Conservation (phyloP, 2,113 vertebrate species). For the Sylvia atricapilla region DNA sequence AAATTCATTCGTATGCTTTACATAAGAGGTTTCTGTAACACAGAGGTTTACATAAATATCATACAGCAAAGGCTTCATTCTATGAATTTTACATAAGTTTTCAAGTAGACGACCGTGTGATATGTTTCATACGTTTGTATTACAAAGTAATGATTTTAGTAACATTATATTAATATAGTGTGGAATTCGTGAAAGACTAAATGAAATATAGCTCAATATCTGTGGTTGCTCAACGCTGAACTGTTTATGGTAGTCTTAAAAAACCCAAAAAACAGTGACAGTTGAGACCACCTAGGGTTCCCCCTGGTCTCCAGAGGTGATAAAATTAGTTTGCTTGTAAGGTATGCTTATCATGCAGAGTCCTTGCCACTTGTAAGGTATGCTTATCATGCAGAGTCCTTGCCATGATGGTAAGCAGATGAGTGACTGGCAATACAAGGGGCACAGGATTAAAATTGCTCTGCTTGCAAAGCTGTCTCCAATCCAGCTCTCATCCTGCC, state of each 20-base stretch:
- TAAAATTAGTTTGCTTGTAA: background rate
- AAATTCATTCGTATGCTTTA: background rate
- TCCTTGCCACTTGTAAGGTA: background rate
- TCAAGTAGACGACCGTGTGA: background rate
- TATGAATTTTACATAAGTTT: background rate
- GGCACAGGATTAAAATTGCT: background rate
- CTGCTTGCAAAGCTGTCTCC: background rate
- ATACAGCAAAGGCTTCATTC: background rate
- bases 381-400: background rate
- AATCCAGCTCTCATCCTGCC: background rate
- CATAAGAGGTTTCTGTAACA: background rate
- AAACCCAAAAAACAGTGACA: accelerated
- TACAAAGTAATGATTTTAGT: background rate
- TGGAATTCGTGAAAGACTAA: background rate
- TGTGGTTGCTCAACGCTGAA: background rate
- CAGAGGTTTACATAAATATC: background rate
- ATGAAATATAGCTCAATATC: background rate
- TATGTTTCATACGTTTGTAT: background rate
- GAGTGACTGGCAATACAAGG: background rate
- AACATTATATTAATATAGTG: background rate
- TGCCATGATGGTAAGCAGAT: accelerated
- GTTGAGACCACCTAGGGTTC: background rate
- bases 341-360: accelerated
- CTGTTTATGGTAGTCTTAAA: background rate
- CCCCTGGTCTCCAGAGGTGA: background rate